phyloP scores from a whole-genome alignment of 2,888 invertebrate genomes.

The Branchellion lobata region DNA sequence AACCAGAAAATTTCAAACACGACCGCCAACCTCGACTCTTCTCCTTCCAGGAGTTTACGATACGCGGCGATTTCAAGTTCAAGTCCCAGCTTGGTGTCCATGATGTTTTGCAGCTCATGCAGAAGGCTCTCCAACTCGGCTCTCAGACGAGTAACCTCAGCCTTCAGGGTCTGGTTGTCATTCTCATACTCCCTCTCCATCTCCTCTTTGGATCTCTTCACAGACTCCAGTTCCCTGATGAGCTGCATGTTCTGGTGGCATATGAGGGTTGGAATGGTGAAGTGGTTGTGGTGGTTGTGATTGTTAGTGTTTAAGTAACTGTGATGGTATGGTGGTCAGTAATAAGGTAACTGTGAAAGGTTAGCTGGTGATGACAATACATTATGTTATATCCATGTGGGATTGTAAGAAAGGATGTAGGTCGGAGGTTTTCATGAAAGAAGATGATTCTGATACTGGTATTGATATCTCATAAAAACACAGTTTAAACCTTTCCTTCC shows the following conservation, averaged over 20 bases:
- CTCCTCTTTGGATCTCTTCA: slow-evolving; percentile 56
- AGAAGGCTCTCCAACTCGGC: slow-evolving; percentile 61
- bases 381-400: no score
- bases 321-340: no score
- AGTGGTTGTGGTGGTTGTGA: neutral
- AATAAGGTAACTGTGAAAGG: no score
- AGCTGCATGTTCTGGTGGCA: slow-evolving; percentile 64
- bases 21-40: slow-evolving; percentile 63
- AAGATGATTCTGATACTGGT: no score
- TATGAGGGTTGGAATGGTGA: no score
- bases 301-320: neutral
- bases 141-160: slow-evolving; percentile 57
- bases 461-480: no score
- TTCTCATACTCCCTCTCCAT: slow-evolving; percentile 60
- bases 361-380: no score
- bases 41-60: slow-evolving; percentile 66
- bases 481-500: slow-evolving; percentile 63
- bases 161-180: slow-evolving; percentile 63
- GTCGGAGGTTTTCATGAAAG: no score
- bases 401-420: no score
- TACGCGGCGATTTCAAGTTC: slow-evolving; percentile 67
- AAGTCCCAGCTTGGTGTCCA: slow-evolving; percentile 65
- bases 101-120: slow-evolving; percentile 61
- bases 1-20: no score
- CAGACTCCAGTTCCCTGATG: slow-evolving; percentile 64